Percentiles rank a stretch among this genome's conserved stretches.
Conservation (phyloP, 2,888 invertebrate species). For the Erebia ligea region DNA sequence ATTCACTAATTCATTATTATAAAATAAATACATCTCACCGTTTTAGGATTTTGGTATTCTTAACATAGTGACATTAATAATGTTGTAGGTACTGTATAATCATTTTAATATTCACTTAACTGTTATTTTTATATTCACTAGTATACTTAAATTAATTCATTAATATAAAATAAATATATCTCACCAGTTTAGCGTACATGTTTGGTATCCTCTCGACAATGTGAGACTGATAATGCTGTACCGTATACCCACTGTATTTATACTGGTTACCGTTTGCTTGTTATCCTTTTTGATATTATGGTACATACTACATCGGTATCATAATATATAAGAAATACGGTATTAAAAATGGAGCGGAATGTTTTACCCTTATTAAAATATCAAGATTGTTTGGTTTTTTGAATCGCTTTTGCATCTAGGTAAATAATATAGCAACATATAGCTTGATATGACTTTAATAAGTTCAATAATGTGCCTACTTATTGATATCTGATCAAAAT, state of each 20-base stretch:
- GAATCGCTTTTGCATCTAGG: background rate
- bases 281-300: constrained; percentile 29
- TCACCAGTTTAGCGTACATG: constrained; percentile 78
- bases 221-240: constrained; percentile 71
- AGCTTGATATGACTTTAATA: background rate
- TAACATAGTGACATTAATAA: constrained; percentile 76
- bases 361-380: background rate
- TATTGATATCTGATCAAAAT: background rate
- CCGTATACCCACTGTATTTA: constrained; percentile 38
- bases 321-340: constrained; percentile 14
- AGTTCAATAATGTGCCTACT: too few relatives aligned
- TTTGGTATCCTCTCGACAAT: constrained; percentile 72
- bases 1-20: background rate
- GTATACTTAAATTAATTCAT: background rate
- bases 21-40: constrained; percentile 58
- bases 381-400: background rate
- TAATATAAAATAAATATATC: constrained; percentile 41
- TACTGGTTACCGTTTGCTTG: constrained; percentile 33
- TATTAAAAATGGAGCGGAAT: constrained; percentile 10
- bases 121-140: too few relatives aligned
- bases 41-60: constrained; percentile 74
- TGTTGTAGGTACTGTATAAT: background rate
- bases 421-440: background rate
- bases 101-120: too few relatives aligned
- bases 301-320: constrained; percentile 20